Percentiles rank a stretch among this genome's conserved stretches.
phyloP scores from a whole-genome alignment of 30 jellyfish, hydroid and myxozoan species.

The Clytia hemisphaerica region DNA sequence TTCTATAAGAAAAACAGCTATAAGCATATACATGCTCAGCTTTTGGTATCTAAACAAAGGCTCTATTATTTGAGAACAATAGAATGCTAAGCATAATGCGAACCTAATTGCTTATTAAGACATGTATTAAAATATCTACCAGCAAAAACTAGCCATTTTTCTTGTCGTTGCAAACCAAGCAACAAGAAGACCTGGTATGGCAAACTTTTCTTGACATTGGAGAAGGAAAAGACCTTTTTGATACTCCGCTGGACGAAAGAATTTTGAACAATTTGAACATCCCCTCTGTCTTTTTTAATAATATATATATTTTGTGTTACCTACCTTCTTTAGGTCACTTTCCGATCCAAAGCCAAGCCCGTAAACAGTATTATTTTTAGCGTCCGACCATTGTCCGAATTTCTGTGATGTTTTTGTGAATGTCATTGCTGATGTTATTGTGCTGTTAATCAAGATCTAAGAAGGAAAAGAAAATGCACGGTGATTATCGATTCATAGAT shows the following conservation, averaged over 20 bases:
- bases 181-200: too few species aligned
- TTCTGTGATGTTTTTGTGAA: conserved; percentile 94
- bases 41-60: too few species aligned
- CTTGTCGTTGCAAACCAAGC: too few species aligned
- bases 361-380: conserved; percentile 79
- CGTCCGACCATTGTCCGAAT: conserved; percentile 99
- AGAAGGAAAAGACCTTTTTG: too few species aligned
- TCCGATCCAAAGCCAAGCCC: conserved; percentile 93
- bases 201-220: too few species aligned
- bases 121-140: too few species aligned
- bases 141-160: too few species aligned
- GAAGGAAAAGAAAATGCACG: conserved; percentile 15
- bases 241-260: too few species aligned
- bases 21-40: not conserved
- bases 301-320: not conserved
- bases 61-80: too few species aligned
- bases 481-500: too few species aligned
- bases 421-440: conserved; percentile 61
- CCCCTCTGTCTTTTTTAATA: too few species aligned
- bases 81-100: not conserved
- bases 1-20: not conserved
- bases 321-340: conserved; percentile 74
- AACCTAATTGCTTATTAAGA: not conserved
- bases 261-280: too few species aligned
- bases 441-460: conserved; percentile 81